Conservation (phyloP, 2,797 vertebrate species). For the Xiphorhynchus erythropygius region DNA sequence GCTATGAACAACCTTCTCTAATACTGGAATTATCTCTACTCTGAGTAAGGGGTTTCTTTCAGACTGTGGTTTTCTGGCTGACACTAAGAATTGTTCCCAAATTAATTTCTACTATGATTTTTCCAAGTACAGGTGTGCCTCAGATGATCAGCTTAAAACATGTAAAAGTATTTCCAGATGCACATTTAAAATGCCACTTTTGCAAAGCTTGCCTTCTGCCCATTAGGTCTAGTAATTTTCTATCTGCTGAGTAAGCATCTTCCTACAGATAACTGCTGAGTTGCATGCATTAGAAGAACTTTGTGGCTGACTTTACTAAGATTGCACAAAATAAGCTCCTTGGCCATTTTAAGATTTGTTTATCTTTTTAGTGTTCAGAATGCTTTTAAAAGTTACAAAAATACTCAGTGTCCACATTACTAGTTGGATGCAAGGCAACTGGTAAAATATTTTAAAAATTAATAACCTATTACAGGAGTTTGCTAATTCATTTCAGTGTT, state of each 20-base stretch:
- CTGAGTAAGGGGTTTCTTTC: background rate
- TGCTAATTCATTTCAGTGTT: background rate
- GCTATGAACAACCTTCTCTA: background rate
- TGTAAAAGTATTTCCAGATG: background rate
- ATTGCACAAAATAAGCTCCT: background rate
- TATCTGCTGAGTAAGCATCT: background rate
- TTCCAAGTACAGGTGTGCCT: background rate
- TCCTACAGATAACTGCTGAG: background rate
- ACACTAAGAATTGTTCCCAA: background rate
- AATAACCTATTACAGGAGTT: background rate
- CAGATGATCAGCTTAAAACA: background rate
- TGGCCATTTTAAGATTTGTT: background rate
- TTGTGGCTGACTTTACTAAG: background rate
- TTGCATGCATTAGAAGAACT: background rate
- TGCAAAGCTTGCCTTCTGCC: background rate
- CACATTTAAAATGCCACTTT: background rate
- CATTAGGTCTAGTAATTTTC: background rate
- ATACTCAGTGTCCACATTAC: background rate
- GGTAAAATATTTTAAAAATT: background rate
- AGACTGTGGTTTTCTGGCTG: background rate
- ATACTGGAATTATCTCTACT: background rate
- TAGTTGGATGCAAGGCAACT: background rate
- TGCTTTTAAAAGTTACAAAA: background rate
- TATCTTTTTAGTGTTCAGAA: background rate
- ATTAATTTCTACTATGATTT: background rate